These are phyloP conservation scores for Ooceraea biroi DNA, from an alignment of 1,140 invertebrate genomes.

Conservation along the genomic window DNA sequence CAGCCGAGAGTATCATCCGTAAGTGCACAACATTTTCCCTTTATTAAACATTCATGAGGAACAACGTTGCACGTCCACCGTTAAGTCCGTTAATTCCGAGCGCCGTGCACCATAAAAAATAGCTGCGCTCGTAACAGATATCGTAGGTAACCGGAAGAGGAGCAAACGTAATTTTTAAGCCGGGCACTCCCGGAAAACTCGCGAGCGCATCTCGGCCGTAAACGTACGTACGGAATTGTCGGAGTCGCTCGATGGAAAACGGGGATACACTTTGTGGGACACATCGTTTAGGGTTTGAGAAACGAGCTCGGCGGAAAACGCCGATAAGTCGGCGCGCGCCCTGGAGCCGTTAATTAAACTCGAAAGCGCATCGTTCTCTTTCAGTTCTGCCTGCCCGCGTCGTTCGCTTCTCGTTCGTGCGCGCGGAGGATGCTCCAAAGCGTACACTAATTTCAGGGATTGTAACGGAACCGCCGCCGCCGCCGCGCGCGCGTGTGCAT, in stretches of 20 bases:
- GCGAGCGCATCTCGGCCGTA: no score
- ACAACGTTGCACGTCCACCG: not conserved
- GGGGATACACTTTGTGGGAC: no score
- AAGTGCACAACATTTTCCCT: not conserved
- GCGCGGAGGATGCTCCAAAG: conserved; percentile 54
- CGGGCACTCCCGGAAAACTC: no score
- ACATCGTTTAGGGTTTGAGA: not conserved
- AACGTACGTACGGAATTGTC: no score
- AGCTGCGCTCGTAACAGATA: no score
- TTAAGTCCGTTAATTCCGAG: no score
- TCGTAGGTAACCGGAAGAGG: no score
- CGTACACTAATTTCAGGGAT: conserved; percentile 55
- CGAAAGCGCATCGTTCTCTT: conserved; percentile 54
- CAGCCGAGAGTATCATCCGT: not conserved
- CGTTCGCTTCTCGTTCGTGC: conserved; percentile 35
- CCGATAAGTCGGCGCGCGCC: not conserved
- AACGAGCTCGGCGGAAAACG: conserved; percentile 4
- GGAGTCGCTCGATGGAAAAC: no score
- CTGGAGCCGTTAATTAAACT: conserved; percentile 43
- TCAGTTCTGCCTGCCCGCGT: conserved; percentile 34
- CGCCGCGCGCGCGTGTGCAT: not conserved
- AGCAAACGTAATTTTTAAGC: no score
- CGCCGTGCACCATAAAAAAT: no score
- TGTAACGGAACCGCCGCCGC: conserved; percentile 52
- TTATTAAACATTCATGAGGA: not conserved